These are phyloP conservation scores for Oligia fasciuncula DNA, from an alignment of 2,888 invertebrate genomes.

Conservation along the genomic window DNA sequence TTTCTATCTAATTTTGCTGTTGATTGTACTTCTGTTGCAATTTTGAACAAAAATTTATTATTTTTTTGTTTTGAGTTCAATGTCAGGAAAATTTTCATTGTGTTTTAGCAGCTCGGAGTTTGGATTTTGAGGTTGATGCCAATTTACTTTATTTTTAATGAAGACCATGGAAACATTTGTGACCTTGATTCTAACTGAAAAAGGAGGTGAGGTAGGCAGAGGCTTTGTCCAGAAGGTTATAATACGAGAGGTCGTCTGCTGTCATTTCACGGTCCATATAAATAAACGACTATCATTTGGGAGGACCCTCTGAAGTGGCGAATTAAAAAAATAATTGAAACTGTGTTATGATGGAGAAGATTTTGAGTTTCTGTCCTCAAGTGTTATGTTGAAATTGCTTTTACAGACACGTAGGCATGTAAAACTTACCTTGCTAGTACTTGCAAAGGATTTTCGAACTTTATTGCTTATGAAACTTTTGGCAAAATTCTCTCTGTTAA, in stretches of 20 bases:
- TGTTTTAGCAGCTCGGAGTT: not conserved
- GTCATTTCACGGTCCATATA: constrained; percentile 45
- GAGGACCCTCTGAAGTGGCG: constrained; percentile 37
- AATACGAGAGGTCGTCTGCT: constrained; percentile 17
- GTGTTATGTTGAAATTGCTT: not conserved
- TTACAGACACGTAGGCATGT: not conserved
- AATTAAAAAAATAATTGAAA: constrained; percentile 49
- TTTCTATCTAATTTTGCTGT: too few relatives aligned
- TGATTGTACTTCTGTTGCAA: too few relatives aligned
- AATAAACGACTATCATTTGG: constrained; percentile 33
- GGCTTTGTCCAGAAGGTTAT: not conserved
- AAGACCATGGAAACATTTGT: not conserved
- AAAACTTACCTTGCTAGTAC: not conserved
- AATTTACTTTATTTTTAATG: not conserved
- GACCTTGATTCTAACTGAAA: not conserved
- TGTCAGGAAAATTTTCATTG: too few relatives aligned
- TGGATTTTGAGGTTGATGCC: not conserved
- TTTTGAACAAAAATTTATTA: too few relatives aligned
- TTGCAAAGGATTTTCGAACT: constrained; percentile 14
- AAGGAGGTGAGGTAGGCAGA: not conserved
- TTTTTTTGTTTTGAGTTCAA: too few relatives aligned
- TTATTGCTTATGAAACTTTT: not conserved
- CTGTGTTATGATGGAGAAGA: constrained; percentile 9
- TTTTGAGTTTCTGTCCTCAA: not conserved
- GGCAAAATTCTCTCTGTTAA: not conserved